Evolutionary conservation across 53 echinoderm and acorn worm genomes (phyloP), one percentile per base, ranked within the genome.

Genomic region (Apostichopus leukothele): DNA sequence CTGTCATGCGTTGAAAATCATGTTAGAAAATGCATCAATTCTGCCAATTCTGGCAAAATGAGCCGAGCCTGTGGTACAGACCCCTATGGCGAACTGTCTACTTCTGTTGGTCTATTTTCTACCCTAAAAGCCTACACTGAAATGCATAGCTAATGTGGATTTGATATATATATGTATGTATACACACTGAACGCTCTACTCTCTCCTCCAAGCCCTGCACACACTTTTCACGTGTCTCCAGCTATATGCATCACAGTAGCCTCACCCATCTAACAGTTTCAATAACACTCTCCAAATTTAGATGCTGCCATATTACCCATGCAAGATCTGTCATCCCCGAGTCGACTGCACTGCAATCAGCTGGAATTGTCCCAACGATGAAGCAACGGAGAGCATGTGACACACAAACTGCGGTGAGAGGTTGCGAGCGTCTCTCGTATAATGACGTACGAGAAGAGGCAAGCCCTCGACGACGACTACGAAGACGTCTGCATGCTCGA

Each of bases 401-500:
- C n/a, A 71, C 71, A 71, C 71, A 6, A 71, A 71, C 71, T 71
- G 18, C 71, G n/a, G 71, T 3, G 63, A 54, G 81, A 81, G 81
- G 81, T 81, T 81, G 81, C 81, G 55, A 55, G 60, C 81, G 55
- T 81, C 81, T 55, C 60, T 21, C 55, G 18, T 21, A 81, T 81
- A 21, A 81, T 81, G 81, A 81, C 81, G 57, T 81, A 55, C 55
- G 81, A 59, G 55, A 55, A 16, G 57, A 54, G 55, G 53, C 60
- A 21, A 57, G 9, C 22, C 81, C 60, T 71, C n/a, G 71, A 61
- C 63, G 63, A 71, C 71, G 18, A 39, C 39, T 39, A 39, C 0
- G 39, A 39, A 39, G 4, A 71, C n/a, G 57, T 81, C 81, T 55
- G 57, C 81, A 81, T 81, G 81, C 81, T 81, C 81, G 55, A 81